Evolutionary conservation across 1,140 invertebrate genomes (phyloP).

Genomic region (Pollicipes pollicipes): DNA sequence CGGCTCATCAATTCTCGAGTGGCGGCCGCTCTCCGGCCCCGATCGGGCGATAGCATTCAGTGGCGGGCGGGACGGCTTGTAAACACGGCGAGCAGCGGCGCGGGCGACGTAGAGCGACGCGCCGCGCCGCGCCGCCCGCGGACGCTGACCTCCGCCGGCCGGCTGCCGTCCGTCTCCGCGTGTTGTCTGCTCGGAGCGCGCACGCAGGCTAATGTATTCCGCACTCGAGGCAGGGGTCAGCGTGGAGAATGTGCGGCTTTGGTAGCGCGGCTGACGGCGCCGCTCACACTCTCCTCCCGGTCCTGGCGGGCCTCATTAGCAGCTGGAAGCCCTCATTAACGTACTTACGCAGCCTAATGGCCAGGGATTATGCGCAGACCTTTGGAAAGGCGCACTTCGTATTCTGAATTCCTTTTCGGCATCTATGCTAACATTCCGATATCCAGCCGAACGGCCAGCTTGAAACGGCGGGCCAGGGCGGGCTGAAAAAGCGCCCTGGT

Average conservation of each 20-base stretch:
- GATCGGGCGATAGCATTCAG: not conserved
- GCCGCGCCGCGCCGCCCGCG: conserved; percentile 5
- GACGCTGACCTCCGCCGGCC: not conserved
- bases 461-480: too few relatives aligned
- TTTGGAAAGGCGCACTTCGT: not conserved
- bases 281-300: not conserved
- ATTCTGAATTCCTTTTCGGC: not conserved
- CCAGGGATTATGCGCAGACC: not conserved
- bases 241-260: not conserved
- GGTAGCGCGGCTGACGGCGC: too few relatives aligned
- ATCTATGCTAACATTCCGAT: not conserved
- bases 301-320: not conserved
- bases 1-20: too few relatives aligned
- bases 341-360: not conserved
- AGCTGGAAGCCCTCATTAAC: not conserved
- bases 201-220: not conserved
- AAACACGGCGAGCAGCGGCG: not conserved
- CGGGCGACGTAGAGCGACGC: conserved; percentile 11
- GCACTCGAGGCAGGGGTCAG: not conserved
- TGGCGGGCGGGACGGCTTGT: not conserved
- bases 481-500: not conserved
- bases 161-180: not conserved
- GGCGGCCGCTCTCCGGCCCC: not conserved
- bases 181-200: not conserved
- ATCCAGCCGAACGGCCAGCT: too few relatives aligned